Evolutionary conservation across 2,888 invertebrate species (phyloP), one percentile per base, ranked within the genome.

Genomic region (Hyalella azteca): DNA sequence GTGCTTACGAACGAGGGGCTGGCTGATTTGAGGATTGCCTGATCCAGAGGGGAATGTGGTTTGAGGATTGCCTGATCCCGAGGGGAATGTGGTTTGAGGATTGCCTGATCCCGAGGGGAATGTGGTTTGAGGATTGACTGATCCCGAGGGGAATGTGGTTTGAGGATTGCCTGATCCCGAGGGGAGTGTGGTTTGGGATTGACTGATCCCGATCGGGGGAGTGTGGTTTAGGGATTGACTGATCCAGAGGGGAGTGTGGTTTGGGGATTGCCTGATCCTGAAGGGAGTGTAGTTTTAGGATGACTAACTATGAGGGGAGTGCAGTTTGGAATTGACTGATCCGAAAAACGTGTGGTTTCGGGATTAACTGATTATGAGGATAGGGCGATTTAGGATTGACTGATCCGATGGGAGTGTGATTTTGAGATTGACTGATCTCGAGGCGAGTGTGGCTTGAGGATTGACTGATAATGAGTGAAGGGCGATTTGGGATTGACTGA

Each of bases 101-200:
- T n/a, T n/a, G n/a, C n/a, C n/a, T n/a, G n/a, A n/a, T n/a, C n/a
- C n/a, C n/a, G n/a, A n/a, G n/a, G n/a, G n/a, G n/a, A n/a, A n/a
- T n/a, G n/a, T n/a, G n/a, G n/a, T n/a, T n/a, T n/a, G n/a, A n/a
- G n/a, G n/a, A n/a, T n/a, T n/a, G 54, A 54, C 54, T 54, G 26
- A 54, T 54, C 54, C 54, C 54, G 26, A 26, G 54, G 54, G 54
- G 54, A 22, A 26, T 22, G 13, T 9, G 26, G 54, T 26, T 54
- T 29, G 54, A 26, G 54, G 22, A 54, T n/a, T n/a, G 54, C 22
- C 54, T 54, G 26, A 54, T 54, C 54, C 54, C 54, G 26, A 26
- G 54, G 54, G 54, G 54, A 54, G 29, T 54, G 54, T 26, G 54
- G 26, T 54, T 29, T 54, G 54, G 54, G 54, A 54, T 54, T 54